Base-by-base conservation (phyloP, 92 coral and sea anemone species). In the Phenganax stokvisi region DNA sequence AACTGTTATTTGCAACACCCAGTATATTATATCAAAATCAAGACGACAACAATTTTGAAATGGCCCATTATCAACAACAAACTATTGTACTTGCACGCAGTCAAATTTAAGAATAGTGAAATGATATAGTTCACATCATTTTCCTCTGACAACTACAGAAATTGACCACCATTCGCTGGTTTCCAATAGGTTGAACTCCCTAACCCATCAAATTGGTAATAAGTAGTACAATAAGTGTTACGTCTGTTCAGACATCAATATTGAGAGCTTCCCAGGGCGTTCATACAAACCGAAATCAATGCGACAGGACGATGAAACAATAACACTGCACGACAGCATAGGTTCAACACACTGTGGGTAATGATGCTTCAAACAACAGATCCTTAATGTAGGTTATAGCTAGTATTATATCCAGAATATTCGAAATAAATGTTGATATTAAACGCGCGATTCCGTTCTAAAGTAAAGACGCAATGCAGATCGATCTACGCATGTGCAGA, bases 221-320 rank as follows among this genome's bases (percentile, higher is more conserved):
- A 0, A 37, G 70, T 16, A 6, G 73, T 68, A 68, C 73, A 4
- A 53, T 68, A 68, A 68, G 53, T 12, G 12, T 37, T 68, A 9
- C 47, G 73, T 68, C 73, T 37, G 47, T 37, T 68, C 15, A 53
- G 6, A 68, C 47, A 68, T 68, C 73, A 68, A 68, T 37, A 68
- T 68, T 30, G 31, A 28, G 47, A 37, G 73, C 52, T 16, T 11
- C 73, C 73, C 54, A 37, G 53, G 31, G 73, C 12, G 10, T 37
- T 37, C 5, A 10, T 53, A 3, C 6, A 30, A 12, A 37, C 73
- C 73, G 73, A 68, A 68, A 9, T 68, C 73, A 68, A 68, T 68
- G 9, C 16, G 1, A 37, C 47, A 68, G 53, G 9, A n/a, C 47
- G 3, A 68, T 53, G 15, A 68, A 68, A 10, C 54, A 17, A 68